These are phyloP conservation scores for Gryllus longicercus DNA, from an alignment of 2,888 invertebrate species.

Conservation along the genomic window DNA sequence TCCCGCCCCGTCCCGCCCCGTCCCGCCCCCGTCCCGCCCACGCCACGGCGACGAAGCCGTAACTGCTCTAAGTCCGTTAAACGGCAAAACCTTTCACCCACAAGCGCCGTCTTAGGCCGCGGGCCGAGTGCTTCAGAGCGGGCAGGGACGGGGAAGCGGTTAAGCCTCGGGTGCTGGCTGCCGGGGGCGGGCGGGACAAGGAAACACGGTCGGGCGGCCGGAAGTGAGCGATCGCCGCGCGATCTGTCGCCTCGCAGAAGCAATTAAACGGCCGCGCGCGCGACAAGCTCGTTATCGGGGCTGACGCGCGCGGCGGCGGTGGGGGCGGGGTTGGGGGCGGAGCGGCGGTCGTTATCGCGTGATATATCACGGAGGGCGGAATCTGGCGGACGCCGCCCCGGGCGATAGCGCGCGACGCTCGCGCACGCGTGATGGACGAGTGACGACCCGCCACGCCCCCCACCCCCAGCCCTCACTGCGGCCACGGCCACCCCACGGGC, in stretches of 20 bases:
- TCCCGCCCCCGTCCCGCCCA: too few species aligned
- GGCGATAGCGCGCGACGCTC: neutral
- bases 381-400: neutral
- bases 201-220: neutral
- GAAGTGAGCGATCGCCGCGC: neutral
- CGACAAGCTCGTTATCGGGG: neutral
- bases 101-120: too few species aligned
- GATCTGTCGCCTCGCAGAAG: constrained; percentile 1
- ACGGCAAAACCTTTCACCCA: too few species aligned
- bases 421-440: neutral
- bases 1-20: too few species aligned
- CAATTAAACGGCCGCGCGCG: neutral
- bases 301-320: neutral
- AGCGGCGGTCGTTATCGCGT: neutral
- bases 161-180: too few species aligned
- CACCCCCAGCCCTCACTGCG: neutral
- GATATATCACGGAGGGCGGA: neutral
- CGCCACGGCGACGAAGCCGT: too few species aligned
- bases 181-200: too few species aligned
- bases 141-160: too few species aligned
- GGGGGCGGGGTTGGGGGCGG: neutral
- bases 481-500: too few species aligned
- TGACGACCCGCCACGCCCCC: neutral
- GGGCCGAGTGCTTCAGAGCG: too few species aligned
- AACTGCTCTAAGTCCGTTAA: too few species aligned